A percentile compares a stretch with the other conserved stretches of the same genome.
Conservation (phyloP, 37 sponge, comb jelly and placozoan genomes). For the Halichondria panicea region DNA sequence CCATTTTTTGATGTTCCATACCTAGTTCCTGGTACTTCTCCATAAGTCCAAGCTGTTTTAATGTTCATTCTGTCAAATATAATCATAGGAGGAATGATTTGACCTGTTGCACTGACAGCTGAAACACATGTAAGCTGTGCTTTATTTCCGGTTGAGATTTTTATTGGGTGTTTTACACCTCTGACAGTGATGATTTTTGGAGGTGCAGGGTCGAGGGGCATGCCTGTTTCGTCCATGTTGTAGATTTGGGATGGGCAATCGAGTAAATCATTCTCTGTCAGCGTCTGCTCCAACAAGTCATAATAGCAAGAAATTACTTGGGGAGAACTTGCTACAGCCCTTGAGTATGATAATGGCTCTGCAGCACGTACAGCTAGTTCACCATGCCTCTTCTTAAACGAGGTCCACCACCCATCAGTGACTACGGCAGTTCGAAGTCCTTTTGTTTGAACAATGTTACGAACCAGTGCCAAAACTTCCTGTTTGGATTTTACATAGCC, state of each 20-base stretch:
- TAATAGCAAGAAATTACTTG: conserved; percentile 36
- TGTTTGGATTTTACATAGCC: not conserved
- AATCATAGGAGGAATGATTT: conserved; percentile 23
- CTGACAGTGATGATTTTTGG: conserved; percentile 31
- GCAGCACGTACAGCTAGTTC: conserved; percentile 22
- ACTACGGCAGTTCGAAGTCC: not conserved
- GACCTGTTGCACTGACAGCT: conserved; percentile 27
- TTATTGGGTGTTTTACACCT: conserved; percentile 25
- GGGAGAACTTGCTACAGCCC: conserved; percentile 39
- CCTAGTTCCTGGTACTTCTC: conserved; percentile 50
- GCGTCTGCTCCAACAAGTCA: conserved; percentile 15
- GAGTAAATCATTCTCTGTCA: conserved; percentile 35
- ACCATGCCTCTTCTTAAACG: conserved; percentile 10
- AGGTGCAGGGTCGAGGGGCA: conserved; percentile 45
- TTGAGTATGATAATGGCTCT: conserved; percentile 17
- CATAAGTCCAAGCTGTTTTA: conserved; percentile 32
- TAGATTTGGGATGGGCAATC: conserved; percentile 33
- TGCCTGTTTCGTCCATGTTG: conserved; percentile 54
- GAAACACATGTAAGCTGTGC: conserved; percentile 56
- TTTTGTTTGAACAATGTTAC: not conserved
- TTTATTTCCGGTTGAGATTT: conserved; percentile 27
- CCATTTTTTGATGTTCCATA: conserved; percentile 13
- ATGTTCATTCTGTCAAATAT: conserved; percentile 47
- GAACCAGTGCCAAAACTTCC: conserved; percentile 1
- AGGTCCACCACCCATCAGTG: conserved; percentile 12